Base-by-base conservation (phyloP, 1,140 invertebrate genomes). In the Drosophila mauritiana region DNA sequence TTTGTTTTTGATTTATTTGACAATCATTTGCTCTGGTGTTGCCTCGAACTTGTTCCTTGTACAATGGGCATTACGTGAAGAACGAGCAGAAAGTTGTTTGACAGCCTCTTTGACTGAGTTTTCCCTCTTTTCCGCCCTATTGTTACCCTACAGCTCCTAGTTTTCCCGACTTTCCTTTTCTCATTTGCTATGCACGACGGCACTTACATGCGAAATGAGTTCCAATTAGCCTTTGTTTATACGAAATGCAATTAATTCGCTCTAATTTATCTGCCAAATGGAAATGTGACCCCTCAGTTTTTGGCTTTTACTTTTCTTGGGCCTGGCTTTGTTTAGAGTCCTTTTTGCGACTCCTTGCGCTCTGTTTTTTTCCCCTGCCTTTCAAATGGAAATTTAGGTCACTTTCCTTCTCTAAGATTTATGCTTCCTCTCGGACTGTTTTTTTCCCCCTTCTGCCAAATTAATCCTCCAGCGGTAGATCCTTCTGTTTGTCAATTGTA, bases 191-290 rank as follows among this genome's bases (percentile, higher is more conserved):
- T 89, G 84, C 84, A 84, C 68, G 74, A 78, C 69, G 51, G 61
- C 84, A 61, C 77, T 67, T 75, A 80, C 80, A 88, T 88, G 84
- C 84, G 84, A 89, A 88, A 88, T 84, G 84, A 84, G 80, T 89
- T 89, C 85, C 84, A 89, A 89, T 84, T 88, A 78, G 86, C 84
- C 54, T 78, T 88, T 88, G 80, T 88, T 86, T 84, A 89, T 89
- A 67, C 78, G 84, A 78, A 84, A 89, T 89, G 84, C 84, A 89
- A 89, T 89, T 89, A 89, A 89, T 89, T 89, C 80, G 84, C 80
- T 89, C 84, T 81, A 91, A 90, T 90, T 90, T 90, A 86, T 90
- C 73, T 86, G 70, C 45, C 42, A 53, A 74, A 84, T 84, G 55
- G 67, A 63, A 83, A 74, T 82, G 80, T 58, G 75, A 43, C 48